phyloP scores from a whole-genome alignment of 2,113 vertebrate genomes.

The Laticauda colubrina region DNA sequence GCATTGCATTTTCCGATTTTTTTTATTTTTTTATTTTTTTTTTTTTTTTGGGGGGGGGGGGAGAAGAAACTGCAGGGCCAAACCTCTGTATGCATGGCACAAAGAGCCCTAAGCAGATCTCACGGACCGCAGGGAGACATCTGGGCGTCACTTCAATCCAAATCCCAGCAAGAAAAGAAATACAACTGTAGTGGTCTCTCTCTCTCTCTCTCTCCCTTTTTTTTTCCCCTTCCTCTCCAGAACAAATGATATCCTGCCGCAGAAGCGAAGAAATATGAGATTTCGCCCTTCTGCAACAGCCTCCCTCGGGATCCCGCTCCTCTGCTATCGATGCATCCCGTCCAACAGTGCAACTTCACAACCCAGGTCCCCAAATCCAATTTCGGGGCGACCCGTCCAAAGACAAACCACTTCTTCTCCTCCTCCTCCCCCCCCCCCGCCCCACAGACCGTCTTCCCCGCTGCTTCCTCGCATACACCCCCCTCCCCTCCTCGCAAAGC shows the following conservation, averaged over 20 bases:
- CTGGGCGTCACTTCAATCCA: background rate
- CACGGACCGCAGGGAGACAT: background rate
- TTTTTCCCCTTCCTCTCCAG: too few relatives aligned
- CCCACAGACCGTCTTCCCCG: background rate
- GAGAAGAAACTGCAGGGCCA: background rate
- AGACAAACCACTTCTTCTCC: background rate
- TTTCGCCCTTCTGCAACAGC: background rate
- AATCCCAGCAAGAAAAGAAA: background rate
- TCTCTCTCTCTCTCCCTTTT: rapidly evolving
- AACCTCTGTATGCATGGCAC: slow-evolving; percentile 10
- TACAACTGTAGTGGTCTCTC: background rate
- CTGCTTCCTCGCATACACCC: background rate
- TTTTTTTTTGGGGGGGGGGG: too few relatives aligned
- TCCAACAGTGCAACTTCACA: background rate
- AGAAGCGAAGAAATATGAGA: background rate
- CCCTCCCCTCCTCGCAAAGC: background rate
- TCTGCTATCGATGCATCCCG: background rate
- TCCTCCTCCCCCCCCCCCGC: too few relatives aligned
- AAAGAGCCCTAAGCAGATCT: slow-evolving; percentile 14
- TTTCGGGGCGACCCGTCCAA: background rate
- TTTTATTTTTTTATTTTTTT: too few relatives aligned
- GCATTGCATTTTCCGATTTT: slow-evolving; percentile 11
- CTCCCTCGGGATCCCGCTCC: background rate
- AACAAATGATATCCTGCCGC: background rate
- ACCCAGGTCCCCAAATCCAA: background rate